A percentile compares a stretch with the other conserved stretches of the same genome.
Evolutionary conservation across 1,140 invertebrate species (phyloP).

Genomic region (Trigoniulus corallinus): DNA sequence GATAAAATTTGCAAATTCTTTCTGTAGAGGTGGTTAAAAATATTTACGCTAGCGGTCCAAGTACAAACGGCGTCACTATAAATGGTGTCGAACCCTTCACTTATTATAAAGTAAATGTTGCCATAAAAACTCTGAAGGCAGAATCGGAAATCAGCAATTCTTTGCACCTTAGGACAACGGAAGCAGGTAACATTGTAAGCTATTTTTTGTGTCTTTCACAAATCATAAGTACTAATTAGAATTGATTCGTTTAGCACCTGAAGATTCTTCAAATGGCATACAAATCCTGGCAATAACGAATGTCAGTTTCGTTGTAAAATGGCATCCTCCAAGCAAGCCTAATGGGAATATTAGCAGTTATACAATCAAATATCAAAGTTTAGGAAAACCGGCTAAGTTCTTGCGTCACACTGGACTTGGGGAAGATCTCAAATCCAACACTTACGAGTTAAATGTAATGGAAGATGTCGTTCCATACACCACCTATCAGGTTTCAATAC

Average conservation of each 20-base stretch:
- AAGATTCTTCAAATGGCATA: constrained; percentile 22
- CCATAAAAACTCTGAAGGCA: constrained; percentile 51
- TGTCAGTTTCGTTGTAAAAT: constrained; percentile 43
- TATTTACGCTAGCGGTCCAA: no score
- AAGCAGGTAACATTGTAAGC: no score
- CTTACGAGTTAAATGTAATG: constrained; percentile 15
- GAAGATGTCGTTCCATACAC: constrained; percentile 28
- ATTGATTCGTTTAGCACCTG: background rate
- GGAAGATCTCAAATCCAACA: background rate
- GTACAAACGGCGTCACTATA: no score
- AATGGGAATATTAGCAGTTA: constrained; percentile 61
- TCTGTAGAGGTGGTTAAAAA: no score
- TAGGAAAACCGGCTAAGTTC: background rate
- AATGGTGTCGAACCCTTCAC: no score
- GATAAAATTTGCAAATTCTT: no score
- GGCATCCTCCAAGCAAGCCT: constrained; percentile 44
- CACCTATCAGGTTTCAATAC: constrained; percentile 44
- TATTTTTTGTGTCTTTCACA: no score
- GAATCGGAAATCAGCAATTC: constrained; percentile 49
- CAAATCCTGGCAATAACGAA: constrained; percentile 42
- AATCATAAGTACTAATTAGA: no score
- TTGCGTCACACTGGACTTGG: background rate
- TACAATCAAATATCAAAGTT: constrained; percentile 34
- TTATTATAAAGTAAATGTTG: constrained; percentile 52
- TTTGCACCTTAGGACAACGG: background rate